Evolutionary conservation across 2,888 invertebrate species (phyloP).

Genomic region (Fragum fragum): DNA sequence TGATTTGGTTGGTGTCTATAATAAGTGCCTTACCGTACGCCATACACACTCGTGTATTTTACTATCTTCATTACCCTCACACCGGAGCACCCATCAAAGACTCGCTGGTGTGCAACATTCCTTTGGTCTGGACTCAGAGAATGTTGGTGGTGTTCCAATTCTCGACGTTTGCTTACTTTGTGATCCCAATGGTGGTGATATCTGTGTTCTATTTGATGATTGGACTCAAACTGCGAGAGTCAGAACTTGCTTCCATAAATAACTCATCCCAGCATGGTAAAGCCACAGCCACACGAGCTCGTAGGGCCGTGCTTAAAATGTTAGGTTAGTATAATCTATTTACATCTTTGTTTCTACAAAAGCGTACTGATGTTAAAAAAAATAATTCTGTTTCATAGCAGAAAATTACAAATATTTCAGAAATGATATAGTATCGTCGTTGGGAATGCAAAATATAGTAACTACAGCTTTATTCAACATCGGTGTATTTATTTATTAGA

Average conservation of each 20-base stretch:
- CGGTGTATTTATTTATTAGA: too few species aligned
- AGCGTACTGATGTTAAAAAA: too few species aligned
- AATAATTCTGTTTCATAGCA: too few species aligned
- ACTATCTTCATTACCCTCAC: slow-evolving; percentile 72
- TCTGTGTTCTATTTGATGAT: slow-evolving; percentile 90
- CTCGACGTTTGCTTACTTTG: slow-evolving; percentile 94
- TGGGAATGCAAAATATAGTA: too few species aligned
- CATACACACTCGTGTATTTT: slow-evolving; percentile 81
- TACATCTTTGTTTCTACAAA: too few species aligned
- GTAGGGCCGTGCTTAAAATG: slow-evolving; percentile 82
- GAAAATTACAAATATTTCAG: too few species aligned
- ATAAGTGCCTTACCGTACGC: slow-evolving; percentile 89
- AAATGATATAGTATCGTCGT: too few species aligned
- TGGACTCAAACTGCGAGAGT: slow-evolving; percentile 78
- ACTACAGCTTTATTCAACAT: too few species aligned
- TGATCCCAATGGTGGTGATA: slow-evolving; percentile 91
- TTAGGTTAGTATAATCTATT: slow-evolving; percentile 73
- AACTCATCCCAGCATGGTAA: slow-evolving; percentile 59
- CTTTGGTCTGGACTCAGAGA: slow-evolving; percentile 70
- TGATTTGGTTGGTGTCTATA: slow-evolving; percentile 92
- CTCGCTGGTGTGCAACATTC: slow-evolving; percentile 82
- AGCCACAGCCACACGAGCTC: slow-evolving; percentile 68
- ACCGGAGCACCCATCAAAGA: slow-evolving; percentile 74
- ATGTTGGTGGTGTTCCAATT: slow-evolving; percentile 90
- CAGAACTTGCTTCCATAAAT: slow-evolving; percentile 54